Evolutionary conservation across 2,888 invertebrate genomes (phyloP).

Genomic region (Sicus ferrugineus): DNA sequence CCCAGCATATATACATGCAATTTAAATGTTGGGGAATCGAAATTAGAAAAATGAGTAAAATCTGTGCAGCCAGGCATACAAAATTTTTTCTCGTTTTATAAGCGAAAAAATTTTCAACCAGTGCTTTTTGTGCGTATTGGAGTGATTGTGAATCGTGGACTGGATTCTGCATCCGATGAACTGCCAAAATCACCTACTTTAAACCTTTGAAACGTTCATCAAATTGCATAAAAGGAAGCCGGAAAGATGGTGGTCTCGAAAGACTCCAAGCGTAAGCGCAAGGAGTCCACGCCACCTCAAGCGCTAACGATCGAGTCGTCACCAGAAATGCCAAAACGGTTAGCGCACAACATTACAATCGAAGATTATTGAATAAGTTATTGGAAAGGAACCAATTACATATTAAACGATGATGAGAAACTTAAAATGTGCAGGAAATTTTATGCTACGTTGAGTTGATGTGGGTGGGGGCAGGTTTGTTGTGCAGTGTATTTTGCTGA

Average conservation of each 20-base stretch:
- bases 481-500: not conserved
- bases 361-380: not conserved
- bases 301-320: conserved; percentile 57
- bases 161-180: conserved; percentile 12
- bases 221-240: conserved; percentile 16
- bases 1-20: conserved; percentile 14
- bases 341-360: conserved; percentile 39
- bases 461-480: conserved; percentile 10
- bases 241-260: conserved; percentile 64
- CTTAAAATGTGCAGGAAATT: too few relatives aligned
- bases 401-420: too few relatives aligned
- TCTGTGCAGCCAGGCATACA: conserved; percentile 40
- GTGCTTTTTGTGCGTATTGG: conserved; percentile 47
- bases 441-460: not conserved
- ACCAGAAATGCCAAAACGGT: conserved; percentile 65
- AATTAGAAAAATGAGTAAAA: conserved; percentile 52
- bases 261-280: conserved; percentile 61
- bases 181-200: conserved; percentile 16
- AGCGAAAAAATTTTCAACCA: conserved; percentile 46
- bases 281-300: conserved; percentile 58
- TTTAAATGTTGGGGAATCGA: conserved; percentile 28
- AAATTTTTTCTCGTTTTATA: conserved; percentile 50
- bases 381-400: too few relatives aligned
- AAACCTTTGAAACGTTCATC: conserved; percentile 13
- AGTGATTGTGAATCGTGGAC: conserved; percentile 32